Evolutionary conservation across 2,113 vertebrate genomes (phyloP).

Genomic region (Strigops habroptila): DNA sequence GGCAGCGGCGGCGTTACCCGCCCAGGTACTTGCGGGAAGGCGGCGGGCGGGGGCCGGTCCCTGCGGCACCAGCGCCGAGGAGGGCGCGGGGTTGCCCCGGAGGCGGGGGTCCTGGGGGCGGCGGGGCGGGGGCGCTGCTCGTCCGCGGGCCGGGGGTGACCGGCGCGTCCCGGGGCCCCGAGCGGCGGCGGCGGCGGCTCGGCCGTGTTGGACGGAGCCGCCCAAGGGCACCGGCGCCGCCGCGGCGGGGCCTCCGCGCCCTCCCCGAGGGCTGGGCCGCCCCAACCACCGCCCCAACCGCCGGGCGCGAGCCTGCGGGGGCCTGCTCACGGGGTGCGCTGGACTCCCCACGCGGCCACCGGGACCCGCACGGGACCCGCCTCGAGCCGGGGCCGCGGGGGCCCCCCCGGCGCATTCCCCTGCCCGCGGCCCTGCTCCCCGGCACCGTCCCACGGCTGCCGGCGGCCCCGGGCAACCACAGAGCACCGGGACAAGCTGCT

Average conservation of each 20-base stretch:
- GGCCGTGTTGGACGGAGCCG: neutral
- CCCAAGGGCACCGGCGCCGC: neutral
- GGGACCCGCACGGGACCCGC: neutral
- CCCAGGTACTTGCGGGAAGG: slow-evolving; percentile 78
- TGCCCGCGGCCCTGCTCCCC: too few species aligned
- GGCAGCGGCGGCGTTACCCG: slow-evolving; percentile 85
- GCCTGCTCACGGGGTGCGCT: neutral
- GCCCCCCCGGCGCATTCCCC: neutral
- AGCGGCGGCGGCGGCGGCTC: neutral
- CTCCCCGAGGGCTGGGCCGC: neutral
- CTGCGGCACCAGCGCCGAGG: neutral
- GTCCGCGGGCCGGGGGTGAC: neutral
- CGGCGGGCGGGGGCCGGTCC: neutral
- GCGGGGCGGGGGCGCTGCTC: neutral
- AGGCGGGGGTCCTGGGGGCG: neutral
- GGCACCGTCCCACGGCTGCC: neutral
- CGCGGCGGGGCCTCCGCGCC: neutral
- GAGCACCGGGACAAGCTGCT: neutral
- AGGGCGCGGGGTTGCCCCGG: neutral
- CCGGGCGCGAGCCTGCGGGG: neutral
- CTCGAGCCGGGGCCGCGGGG: neutral
- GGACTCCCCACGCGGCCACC: too few species aligned
- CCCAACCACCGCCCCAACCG: neutral
- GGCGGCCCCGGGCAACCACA: neutral
- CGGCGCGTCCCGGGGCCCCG: neutral